Evolutionary conservation across 2,113 vertebrate genomes (phyloP), one percentile per base, ranked within the genome.

Genomic region (Calonectris borealis): DNA sequence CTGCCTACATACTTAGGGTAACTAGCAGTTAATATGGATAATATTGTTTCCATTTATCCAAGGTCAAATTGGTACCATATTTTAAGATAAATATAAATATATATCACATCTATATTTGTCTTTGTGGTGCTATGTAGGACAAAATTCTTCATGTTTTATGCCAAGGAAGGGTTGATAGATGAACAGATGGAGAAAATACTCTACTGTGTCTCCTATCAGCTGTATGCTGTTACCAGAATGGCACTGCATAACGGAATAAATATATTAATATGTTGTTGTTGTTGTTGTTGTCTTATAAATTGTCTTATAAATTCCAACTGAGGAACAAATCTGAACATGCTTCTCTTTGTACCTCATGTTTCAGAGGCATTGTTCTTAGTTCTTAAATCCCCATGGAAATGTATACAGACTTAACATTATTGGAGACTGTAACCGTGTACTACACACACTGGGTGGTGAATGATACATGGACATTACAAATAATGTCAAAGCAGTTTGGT

Each of bases 121-220:
- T 94, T 97, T 94, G 34, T 36, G 62, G 61, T 91, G 44, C 26
- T 79, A 60, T 25, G 24, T 90, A 88, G 51, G 27, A 83, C 72
- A 95, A 94, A 61, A 65, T 6, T 61, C 62, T 72, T 93, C 14
- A 55, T 68, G 36, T 83, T 94, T 69, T 68, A 34, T 94, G 36
- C 36, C 49, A 65, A 81, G 19, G 11, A 88, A 96, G 71, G 19
- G 29, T 65, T 95, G 77, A 88, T 81, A 80, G 49, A 93, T 97
- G 52, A 97, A 92, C 82, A 98, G 94, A 97, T 96, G 92, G 65
- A 76, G 27, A 36, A 68, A 97, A 80, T 32, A 88, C 38, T 92
- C 72, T 57, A 76, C 16, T 69, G 79, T 64, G 82, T 90, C 25
- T 89, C 72, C 52, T 88, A 17, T 96, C 77, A 96, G 32, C 76